phyloP scores from a whole-genome alignment of 2,888 invertebrate genomes.

The Megamerina dolium region DNA sequence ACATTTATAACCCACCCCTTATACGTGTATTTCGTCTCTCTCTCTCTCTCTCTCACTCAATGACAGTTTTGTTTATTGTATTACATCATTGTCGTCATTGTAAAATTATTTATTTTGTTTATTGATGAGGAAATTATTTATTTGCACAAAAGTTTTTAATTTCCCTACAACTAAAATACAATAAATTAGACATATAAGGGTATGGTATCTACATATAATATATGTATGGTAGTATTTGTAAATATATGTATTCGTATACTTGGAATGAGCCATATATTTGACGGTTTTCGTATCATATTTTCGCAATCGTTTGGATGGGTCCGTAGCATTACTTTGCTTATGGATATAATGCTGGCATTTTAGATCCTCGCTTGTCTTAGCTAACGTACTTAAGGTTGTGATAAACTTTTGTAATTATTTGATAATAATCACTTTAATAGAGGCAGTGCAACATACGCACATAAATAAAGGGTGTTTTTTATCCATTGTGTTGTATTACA shows the following conservation, averaged over 20 bases:
- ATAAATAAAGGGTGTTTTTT: background rate
- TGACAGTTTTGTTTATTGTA: background rate
- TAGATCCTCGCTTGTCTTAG: no score
- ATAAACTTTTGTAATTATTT: constrained; percentile 40
- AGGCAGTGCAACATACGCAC: constrained; percentile 1
- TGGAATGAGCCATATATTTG: no score
- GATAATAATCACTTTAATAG: constrained; percentile 36
- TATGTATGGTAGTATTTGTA: no score
- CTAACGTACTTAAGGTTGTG: no score
- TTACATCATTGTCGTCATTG: background rate
- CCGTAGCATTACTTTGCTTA: no score
- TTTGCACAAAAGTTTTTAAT: constrained; percentile 29
- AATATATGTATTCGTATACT: no score
- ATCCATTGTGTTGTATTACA: background rate
- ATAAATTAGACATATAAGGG: no score
- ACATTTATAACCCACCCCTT: constrained; percentile 20
- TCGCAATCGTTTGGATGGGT: no score
- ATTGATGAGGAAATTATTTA: constrained; percentile 43
- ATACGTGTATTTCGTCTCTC: background rate
- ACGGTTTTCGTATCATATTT: no score
- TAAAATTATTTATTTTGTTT: constrained; percentile 37
- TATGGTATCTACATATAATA: no score
- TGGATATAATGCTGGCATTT: no score
- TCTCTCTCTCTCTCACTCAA: constrained; percentile 11
- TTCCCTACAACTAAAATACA: constrained; percentile 13